Conservation (phyloP, 2,113 vertebrate species). For the Accipiter virgatus region DNA sequence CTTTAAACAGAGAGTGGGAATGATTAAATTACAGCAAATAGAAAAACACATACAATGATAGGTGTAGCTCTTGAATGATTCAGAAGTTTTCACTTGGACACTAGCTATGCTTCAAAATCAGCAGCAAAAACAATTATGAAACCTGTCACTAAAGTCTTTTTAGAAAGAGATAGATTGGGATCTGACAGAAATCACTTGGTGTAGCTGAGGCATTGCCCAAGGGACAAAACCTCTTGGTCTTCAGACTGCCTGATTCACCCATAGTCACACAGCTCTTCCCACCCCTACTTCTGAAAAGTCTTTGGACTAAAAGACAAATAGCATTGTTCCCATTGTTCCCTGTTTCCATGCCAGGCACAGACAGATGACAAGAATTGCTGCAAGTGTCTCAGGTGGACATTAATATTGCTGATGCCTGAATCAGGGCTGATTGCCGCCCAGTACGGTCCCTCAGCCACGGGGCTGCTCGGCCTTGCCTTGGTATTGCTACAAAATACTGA, state of each 20-base stretch:
- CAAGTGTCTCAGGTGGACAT: not conserved
- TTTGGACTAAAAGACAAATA: not conserved
- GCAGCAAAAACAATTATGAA: not conserved
- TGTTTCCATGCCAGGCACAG: fast-evolving
- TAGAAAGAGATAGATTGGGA: not conserved
- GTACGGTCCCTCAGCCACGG: fast-evolving
- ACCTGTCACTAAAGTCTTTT: not conserved
- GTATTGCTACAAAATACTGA: not conserved
- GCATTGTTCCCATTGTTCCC: fast-evolving
- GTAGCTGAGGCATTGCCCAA: not conserved
- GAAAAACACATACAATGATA: not conserved
- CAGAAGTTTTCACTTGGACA: not conserved
- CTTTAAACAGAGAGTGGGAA: not conserved
- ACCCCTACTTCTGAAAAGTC: not conserved
- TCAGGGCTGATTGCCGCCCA: not conserved
- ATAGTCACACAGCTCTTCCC: not conserved
- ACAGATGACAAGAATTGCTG: too few species aligned
- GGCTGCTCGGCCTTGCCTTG: not conserved
- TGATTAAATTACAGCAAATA: not conserved
- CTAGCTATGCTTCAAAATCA: not conserved
- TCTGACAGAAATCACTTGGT: not conserved
- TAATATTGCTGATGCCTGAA: not conserved
- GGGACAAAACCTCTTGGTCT: not conserved
- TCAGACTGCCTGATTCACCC: not conserved
- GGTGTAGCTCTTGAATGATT: not conserved